Percentiles rank a stretch among this genome's conserved stretches.
phyloP scores from a whole-genome alignment of 2,797 vertebrate species.

The Thamnophis elegans region DNA sequence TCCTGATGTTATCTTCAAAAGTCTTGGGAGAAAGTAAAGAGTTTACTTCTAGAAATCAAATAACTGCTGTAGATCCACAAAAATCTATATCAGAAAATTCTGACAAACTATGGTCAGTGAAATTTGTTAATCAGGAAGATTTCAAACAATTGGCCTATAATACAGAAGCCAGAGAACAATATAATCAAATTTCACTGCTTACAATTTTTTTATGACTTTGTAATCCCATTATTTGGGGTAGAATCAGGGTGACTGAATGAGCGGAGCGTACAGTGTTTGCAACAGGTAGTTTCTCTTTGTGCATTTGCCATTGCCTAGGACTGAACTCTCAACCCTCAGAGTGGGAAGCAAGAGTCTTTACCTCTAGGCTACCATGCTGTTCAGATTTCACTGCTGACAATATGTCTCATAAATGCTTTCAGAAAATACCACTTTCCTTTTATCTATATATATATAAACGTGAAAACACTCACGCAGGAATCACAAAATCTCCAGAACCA shows the following conservation, averaged over 20 bases:
- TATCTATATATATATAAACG: neutral
- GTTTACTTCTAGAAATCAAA: neutral
- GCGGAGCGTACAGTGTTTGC: neutral
- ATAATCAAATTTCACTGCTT: neutral
- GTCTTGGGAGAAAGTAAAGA: constrained; percentile 71
- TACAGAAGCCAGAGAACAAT: neutral
- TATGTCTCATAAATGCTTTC: neutral
- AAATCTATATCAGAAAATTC: neutral
- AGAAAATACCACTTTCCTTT: neutral
- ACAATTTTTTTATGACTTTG: neutral
- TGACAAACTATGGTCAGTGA: neutral
- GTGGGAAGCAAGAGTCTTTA: neutral
- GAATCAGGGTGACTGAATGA: neutral
- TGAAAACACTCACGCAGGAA: too few species aligned
- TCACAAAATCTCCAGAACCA: too few species aligned
- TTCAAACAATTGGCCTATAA: neutral
- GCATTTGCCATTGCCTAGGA: neutral
- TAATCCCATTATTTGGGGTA: neutral
- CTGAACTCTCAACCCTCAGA: neutral
- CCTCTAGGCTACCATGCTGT: neutral
- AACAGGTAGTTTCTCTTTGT: neutral
- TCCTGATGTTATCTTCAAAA: constrained; percentile 98
- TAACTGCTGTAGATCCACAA: neutral
- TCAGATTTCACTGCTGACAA: neutral
- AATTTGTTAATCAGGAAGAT: neutral